phyloP scores from a whole-genome alignment of 2,797 vertebrate genomes.

The Platyrinchus mystaceus region DNA sequence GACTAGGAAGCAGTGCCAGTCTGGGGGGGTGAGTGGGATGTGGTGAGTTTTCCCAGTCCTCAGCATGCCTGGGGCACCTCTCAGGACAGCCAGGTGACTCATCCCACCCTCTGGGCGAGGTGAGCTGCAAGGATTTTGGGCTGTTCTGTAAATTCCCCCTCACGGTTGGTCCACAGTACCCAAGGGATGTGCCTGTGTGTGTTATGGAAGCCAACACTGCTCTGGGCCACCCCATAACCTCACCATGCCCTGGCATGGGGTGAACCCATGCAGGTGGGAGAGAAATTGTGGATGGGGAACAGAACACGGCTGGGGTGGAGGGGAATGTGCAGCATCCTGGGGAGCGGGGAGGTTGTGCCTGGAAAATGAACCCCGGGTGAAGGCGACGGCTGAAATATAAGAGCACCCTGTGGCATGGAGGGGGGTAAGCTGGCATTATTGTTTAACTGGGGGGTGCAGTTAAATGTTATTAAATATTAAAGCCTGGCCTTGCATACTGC shows the following conservation, averaged over 20 bases:
- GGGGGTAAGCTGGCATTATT: not conserved
- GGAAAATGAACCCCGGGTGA: not conserved
- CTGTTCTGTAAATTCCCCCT: not conserved
- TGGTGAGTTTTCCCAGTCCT: not conserved
- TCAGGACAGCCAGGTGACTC: not conserved
- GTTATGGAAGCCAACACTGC: not conserved
- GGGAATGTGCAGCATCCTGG: not conserved
- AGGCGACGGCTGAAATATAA: not conserved
- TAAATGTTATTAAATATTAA: conserved; percentile 33
- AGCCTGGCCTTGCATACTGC: not conserved
- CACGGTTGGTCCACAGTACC: not conserved
- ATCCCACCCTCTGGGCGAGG: accelerated
- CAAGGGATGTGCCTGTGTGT: not conserved
- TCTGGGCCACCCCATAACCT: not conserved
- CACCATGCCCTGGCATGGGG: accelerated
- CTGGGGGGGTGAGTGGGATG: not conserved
- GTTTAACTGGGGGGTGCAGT: not conserved
- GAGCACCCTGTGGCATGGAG: accelerated
- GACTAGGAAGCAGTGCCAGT: not conserved
- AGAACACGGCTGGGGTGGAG: not conserved
- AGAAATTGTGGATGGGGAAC: not conserved
- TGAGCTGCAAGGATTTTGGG: not conserved
- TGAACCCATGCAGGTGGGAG: not conserved
- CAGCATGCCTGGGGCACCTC: not conserved
- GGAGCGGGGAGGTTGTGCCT: not conserved